Evolutionary conservation across 1,140 invertebrate genomes (phyloP), one percentile per base, ranked within the genome.

Genomic region (Magallana gigas): DNA sequence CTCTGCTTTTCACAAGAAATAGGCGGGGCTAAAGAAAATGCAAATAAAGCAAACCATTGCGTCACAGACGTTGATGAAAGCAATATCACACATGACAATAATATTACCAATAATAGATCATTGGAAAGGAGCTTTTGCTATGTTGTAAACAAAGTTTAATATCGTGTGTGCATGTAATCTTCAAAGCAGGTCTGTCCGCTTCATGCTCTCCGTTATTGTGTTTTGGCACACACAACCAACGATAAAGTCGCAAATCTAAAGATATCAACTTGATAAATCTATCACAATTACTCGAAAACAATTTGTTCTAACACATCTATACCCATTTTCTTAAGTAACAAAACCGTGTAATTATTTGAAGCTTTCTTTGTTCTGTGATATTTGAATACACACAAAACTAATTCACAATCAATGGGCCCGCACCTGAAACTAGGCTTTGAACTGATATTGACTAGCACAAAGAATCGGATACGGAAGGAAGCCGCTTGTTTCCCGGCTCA

Each of bases 391-490:
- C 68, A 12, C 23, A 76, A 76, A 29, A 76, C 12, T 48, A 48
- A 12, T 76, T 76, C 68, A 18, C 23, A 18, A 18, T 76, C 18
- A 76, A 76, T 76, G 23, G 68, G 18, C 23, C 36, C 36, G 68
- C 68, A 76, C 68, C 14, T 1, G 18, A 76, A 18, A 29, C 23
- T 29, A 76, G 36, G 23, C 36, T 76, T 76, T 76, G 68, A 76
- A 76, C 68, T 76, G 68, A 29, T 76, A 36, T 76, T 8, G 18
- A 76, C 68, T 76, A 76, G 23, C 68, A 76, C 29, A 29, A 8
- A 76, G 68, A 76, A 29, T 76, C 68, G 68, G 68, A 76, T 76
- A 8, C 68, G 68, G 68, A 76, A 76, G 68, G 68, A 76, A 76
- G 68, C 23, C 4, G 68, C 68, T 76, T 76, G 23, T 76, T 76